Evolutionary conservation across 92 coral and sea anemone genomes (phyloP), one percentile per base, ranked within the genome.

Genomic region (Pocillopora meandrina): DNA sequence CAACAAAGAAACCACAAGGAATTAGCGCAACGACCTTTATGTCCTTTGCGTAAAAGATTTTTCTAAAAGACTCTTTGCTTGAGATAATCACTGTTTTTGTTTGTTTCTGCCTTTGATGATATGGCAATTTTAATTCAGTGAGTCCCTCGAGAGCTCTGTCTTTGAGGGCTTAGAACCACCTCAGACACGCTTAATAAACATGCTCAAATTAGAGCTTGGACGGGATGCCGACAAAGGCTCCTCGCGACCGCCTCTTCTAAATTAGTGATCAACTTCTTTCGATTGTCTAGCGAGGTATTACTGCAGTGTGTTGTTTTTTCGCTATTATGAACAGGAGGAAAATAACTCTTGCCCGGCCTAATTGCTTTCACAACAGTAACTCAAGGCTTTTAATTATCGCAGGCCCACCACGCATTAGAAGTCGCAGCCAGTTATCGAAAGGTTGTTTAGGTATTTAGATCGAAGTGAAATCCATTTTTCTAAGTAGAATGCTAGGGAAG

Each of bases 91-190:
- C 77, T 80, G 82, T 85, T 84, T 84, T 91, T 78, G 75, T 91
- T 77, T 71, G 81, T 77, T 31, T 85, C 66, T 87, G 89, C 86
- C 77, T 86, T 64, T 83, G 90, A 87, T 86, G 86, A 86, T 75
- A 90, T 78, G 93, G 85, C 88, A 87, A 90, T 76, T 90, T 87
- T 87, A 74, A 87, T 90, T 90, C 90, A 83, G 85, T 20, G 36
- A 57, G 77, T 87, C 93, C 91, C 88, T 80, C 49, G 89, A 84
- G 88, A 89, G 63, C 49, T 63, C 57, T 80, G 77, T 36, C 73
- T 13, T 56, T 56, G 62, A 34, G 73, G 36, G 36, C 64, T 55
- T 67, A 31, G 57, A 56, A 31, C 57, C 14, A 34, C 76, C 61
- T 59, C 34, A 5, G 70, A 47, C 73, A 74, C 72, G 73, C 72